Conservation (phyloP, 35 echinoderm and acorn worm genomes). For the Amphiura filiformis region DNA sequence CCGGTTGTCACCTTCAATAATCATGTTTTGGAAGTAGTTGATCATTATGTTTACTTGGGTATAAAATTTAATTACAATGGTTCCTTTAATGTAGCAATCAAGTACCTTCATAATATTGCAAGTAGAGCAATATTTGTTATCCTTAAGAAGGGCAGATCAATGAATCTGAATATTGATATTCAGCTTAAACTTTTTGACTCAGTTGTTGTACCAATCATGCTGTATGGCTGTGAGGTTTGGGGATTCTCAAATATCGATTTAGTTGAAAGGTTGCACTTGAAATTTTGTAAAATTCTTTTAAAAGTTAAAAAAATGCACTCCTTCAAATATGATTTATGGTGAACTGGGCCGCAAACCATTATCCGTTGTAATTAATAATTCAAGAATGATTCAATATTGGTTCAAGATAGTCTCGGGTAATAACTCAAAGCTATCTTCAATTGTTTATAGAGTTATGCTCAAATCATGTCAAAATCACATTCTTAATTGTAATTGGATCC, state of each 20-base stretch:
- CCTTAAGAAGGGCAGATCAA: neutral
- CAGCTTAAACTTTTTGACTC: slow-evolving; percentile 21
- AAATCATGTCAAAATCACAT: neutral
- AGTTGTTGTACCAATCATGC: slow-evolving; percentile 18
- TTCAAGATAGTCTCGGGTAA: neutral
- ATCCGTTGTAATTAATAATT: neutral
- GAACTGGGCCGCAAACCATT: neutral
- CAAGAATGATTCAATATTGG: neutral
- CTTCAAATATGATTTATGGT: slow-evolving; percentile 1
- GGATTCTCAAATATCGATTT: neutral
- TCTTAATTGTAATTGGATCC: neutral
- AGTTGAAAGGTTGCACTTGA: slow-evolving; percentile 5
- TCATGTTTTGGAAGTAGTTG: neutral
- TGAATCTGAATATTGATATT: slow-evolving; percentile 20
- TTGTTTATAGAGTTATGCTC: neutral
- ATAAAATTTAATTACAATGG: neutral
- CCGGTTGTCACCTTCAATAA: neutral
- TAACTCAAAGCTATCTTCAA: neutral
- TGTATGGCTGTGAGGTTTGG: slow-evolving; percentile 34
- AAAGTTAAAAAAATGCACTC: neutral
- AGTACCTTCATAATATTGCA: slow-evolving; percentile 7
- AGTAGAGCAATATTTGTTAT: slow-evolving; percentile 17
- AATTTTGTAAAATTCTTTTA: neutral
- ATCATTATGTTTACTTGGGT: slow-evolving; percentile 23
- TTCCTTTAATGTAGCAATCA: neutral